Conservation (phyloP, 2,888 invertebrate genomes). For the Drymonia ruficornis region DNA sequence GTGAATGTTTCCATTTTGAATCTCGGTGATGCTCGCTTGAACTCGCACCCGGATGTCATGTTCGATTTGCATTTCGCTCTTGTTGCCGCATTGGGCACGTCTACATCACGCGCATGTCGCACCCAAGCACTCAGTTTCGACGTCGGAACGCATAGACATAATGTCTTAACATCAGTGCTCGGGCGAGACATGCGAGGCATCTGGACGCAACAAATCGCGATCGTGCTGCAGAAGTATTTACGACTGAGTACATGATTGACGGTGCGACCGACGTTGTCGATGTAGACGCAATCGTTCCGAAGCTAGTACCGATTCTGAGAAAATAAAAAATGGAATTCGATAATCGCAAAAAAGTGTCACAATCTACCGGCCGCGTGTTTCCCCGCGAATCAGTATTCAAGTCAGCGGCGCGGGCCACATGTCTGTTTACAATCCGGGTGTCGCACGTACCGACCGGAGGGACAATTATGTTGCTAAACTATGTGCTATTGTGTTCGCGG, state of each 20-base stretch:
- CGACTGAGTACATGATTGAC: conserved; percentile 61
- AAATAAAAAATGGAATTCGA: conserved; percentile 38
- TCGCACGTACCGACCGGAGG: conserved; percentile 50
- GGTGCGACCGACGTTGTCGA: conserved; percentile 39
- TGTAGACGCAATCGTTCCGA: conserved; percentile 45
- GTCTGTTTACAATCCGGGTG: conserved; percentile 63
- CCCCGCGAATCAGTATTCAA: conserved; percentile 70
- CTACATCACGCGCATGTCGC: too few species aligned
- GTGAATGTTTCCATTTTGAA: conserved; percentile 75
- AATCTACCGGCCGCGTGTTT: conserved; percentile 60
- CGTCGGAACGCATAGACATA: too few species aligned
- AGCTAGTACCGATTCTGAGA: conserved; percentile 10
- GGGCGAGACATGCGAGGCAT: too few species aligned
- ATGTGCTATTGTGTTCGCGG: conserved; percentile 50
- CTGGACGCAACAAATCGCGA: too few species aligned
- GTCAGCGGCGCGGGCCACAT: conserved; percentile 37
- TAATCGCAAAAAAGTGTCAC: conserved; percentile 55
- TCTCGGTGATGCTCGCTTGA: conserved; percentile 71
- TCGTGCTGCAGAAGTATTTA: conserved; percentile 57
- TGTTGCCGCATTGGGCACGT: conserved; percentile 62
- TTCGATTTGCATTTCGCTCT: conserved; percentile 71
- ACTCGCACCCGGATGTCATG: conserved; percentile 81
- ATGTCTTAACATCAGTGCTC: too few species aligned
- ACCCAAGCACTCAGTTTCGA: too few species aligned
- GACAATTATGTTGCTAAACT: conserved; percentile 55